phyloP scores from a whole-genome alignment of 2,888 invertebrate genomes.

The Drosophila paranaensis region DNA sequence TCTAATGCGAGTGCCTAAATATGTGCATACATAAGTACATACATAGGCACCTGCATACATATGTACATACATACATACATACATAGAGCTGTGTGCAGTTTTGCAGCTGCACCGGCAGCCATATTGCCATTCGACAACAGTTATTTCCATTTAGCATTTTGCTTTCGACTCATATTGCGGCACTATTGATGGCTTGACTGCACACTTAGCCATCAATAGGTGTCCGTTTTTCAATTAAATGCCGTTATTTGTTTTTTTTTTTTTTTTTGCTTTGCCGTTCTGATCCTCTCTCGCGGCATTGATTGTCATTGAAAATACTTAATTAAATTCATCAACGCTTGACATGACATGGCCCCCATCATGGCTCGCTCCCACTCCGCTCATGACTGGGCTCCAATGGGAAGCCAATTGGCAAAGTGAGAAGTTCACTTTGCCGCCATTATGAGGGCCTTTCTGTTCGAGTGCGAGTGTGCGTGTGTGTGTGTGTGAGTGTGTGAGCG shows the following conservation, averaged over 20 bases:
- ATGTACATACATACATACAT: neutral
- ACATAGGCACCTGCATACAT: neutral
- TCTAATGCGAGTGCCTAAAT: slow-evolving; percentile 11
- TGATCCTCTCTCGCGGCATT: slow-evolving; percentile 41
- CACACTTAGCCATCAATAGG: slow-evolving; percentile 18
- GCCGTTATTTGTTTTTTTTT: too few relatives aligned
- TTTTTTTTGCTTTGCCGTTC: slow-evolving; percentile 13
- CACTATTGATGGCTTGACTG: slow-evolving; percentile 22
- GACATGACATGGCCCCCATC: slow-evolving; percentile 48
- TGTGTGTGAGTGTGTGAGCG: slow-evolving; percentile 30
- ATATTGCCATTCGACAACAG: slow-evolving; percentile 3
- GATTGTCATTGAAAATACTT: slow-evolving; percentile 76
- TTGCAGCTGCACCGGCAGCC: neutral
- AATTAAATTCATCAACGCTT: slow-evolving; percentile 78
- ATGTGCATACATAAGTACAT: neutral
- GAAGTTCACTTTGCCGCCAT: slow-evolving; percentile 71
- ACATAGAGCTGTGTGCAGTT: too few relatives aligned
- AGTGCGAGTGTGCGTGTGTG: slow-evolving; percentile 5
- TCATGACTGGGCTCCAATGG: slow-evolving; percentile 20
- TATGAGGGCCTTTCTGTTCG: slow-evolving; percentile 45
- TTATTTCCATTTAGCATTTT: slow-evolving; percentile 10
- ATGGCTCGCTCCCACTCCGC: neutral
- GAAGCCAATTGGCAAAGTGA: slow-evolving; percentile 70
- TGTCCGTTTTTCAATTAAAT: slow-evolving; percentile 67
- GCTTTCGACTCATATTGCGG: slow-evolving; percentile 2